phyloP scores from a whole-genome alignment of 2,888 invertebrate genomes.

The Serripes groenlandicus region DNA sequence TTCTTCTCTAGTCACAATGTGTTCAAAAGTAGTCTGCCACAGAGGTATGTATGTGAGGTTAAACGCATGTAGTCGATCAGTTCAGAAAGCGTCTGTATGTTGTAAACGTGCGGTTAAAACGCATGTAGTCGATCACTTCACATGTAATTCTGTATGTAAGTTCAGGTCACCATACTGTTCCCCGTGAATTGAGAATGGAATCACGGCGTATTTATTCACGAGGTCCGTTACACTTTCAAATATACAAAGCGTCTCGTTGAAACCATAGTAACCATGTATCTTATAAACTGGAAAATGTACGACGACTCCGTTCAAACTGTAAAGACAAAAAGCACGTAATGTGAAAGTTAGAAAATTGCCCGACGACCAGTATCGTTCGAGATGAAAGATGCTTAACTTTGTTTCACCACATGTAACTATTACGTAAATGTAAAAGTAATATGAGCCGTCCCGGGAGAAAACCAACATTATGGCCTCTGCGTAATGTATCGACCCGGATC shows the following conservation, averaged over 20 bases:
- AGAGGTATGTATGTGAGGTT: too few species aligned
- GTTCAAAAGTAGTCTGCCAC: too few species aligned
- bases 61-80: too few species aligned
- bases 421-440: neutral
- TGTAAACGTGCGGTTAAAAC: too few species aligned
- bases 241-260: slow-evolving; percentile 50
- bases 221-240: slow-evolving; percentile 54
- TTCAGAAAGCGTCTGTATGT: too few species aligned
- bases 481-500: neutral
- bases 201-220: slow-evolving; percentile 33
- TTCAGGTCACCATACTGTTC: slow-evolving; percentile 31
- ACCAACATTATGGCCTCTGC: neutral
- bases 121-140: neutral
- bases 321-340: slow-evolving; percentile 11
- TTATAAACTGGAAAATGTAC: slow-evolving; percentile 41
- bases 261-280: slow-evolving; percentile 34
- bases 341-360: neutral
- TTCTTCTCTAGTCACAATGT: too few species aligned
- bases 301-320: slow-evolving; percentile 20
- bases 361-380: too few species aligned
- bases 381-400: too few species aligned
- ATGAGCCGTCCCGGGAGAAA: neutral
- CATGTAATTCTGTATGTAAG: neutral
- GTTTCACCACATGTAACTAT: too few species aligned
- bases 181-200: slow-evolving; percentile 48